Evolutionary conservation across 2,888 invertebrate genomes (phyloP).

Genomic region (Lasioglossum vierecki): DNA sequence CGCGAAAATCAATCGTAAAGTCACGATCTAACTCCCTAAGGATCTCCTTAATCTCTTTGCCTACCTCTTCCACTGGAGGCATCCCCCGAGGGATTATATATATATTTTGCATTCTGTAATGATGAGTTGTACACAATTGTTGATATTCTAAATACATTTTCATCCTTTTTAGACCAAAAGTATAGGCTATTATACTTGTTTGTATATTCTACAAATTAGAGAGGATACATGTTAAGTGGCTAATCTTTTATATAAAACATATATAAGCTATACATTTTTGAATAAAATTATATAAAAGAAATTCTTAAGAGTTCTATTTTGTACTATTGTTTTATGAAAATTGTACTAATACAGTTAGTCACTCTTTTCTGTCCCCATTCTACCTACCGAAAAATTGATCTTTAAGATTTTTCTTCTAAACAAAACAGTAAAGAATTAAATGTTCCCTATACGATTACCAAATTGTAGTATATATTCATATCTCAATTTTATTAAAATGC

Average conservation of each 20-base stretch:
- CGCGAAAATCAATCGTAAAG: no score
- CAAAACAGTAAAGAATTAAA: neutral
- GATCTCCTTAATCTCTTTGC: no score
- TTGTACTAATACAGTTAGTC: no score
- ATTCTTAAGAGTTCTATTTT: neutral
- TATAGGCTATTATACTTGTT: neutral
- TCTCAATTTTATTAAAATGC: constrained; percentile 62
- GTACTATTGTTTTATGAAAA: neutral
- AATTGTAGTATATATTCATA: constrained; percentile 41
- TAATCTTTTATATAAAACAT: neutral
- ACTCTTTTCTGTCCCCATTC: no score
- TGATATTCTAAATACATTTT: neutral
- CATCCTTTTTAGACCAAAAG: neutral
- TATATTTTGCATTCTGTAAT: neutral
- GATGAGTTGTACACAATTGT: neutral
- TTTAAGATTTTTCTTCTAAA: no score
- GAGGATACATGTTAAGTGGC: neutral
- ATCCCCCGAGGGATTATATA: no score
- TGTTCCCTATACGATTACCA: constrained; percentile 15
- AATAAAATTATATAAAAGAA: neutral
- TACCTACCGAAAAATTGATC: no score
- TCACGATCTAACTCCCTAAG: no score
- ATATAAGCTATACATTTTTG: neutral
- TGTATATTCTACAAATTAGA: neutral
- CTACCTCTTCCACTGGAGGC: no score